Conservation (phyloP, 1,140 invertebrate genomes). For the Orius laevigatus region DNA sequence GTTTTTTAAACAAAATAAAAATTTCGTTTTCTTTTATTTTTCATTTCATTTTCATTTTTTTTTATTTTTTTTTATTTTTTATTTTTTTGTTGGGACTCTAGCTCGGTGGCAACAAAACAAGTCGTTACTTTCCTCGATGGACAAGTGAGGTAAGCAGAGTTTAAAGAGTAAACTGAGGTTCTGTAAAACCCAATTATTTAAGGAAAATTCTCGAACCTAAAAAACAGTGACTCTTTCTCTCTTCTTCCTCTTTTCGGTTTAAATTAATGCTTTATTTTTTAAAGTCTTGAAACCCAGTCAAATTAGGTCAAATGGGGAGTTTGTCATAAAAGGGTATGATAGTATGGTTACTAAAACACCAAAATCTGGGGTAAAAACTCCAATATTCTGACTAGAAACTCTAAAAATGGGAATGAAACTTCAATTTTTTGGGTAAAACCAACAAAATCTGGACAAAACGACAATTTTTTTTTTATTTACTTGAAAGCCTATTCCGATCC, state of each 20-base stretch:
- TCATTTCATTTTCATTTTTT: conserved; percentile 6
- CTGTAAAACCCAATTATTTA: not conserved
- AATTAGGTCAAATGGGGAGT: too few species aligned
- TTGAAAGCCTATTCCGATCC: too few species aligned
- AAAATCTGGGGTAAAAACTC: too few species aligned
- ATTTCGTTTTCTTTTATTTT: not conserved
- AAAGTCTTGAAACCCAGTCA: too few species aligned
- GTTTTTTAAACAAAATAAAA: not conserved
- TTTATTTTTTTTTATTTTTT: conserved; percentile 10
- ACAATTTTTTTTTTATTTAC: too few species aligned
- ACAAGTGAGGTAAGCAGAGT: conserved; percentile 26
- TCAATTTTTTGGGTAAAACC: too few species aligned
- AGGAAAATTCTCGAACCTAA: not conserved
- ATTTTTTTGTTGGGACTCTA: conserved; percentile 14
- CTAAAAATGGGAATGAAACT: too few species aligned
- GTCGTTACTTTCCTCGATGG: conserved; percentile 23
- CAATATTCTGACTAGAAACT: too few species aligned
- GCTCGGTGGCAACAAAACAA: conserved; percentile 19
- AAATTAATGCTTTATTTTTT: not conserved
- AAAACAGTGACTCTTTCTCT: not conserved
- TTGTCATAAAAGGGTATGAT: too few species aligned
- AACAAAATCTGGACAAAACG: too few species aligned
- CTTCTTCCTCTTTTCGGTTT: too few species aligned
- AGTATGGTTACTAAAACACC: too few species aligned
- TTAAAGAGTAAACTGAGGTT: conserved; percentile 5